Percentiles rank a stretch among this genome's conserved stretches.
phyloP scores from a whole-genome alignment of 2,888 invertebrate species.

The Thymelicus lineola region DNA sequence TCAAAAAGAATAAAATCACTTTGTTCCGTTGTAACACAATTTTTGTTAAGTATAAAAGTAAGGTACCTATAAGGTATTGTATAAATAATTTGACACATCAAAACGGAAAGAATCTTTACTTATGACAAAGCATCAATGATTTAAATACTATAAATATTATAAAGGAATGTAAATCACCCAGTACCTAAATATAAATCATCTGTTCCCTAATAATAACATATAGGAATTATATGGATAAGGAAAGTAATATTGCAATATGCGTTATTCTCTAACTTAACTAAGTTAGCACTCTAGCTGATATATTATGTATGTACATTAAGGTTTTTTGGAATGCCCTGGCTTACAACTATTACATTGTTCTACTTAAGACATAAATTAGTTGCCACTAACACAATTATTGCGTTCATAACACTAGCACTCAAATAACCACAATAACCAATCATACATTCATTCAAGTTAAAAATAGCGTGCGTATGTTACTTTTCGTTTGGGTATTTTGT shows the following conservation, averaged over 20 bases:
- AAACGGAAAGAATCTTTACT: background rate
- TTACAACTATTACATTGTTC: background rate
- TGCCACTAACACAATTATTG: too few relatives aligned
- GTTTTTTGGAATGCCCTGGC: constrained; percentile 2
- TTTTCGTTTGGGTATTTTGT: too few relatives aligned
- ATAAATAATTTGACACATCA: background rate
- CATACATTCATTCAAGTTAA: too few relatives aligned
- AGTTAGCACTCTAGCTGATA: constrained; percentile 1
- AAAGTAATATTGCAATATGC: background rate
- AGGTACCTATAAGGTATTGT: too few relatives aligned
- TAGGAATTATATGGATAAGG: background rate
- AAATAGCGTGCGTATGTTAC: too few relatives aligned
- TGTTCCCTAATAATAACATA: background rate
- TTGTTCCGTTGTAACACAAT: too few relatives aligned
- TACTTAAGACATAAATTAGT: too few relatives aligned
- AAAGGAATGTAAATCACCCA: background rate
- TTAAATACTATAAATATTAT: background rate
- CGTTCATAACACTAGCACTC: too few relatives aligned
- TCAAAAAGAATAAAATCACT: background rate
- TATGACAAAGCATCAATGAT: background rate
- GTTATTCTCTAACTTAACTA: background rate
- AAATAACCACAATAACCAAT: too few relatives aligned
- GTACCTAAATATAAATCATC: background rate
- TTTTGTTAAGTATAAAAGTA: too few relatives aligned
- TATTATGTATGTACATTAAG: background rate